These are phyloP conservation scores for Phrynocephalus forsythii DNA, from an alignment of 2,797 vertebrate species.

Conservation along the genomic window DNA sequence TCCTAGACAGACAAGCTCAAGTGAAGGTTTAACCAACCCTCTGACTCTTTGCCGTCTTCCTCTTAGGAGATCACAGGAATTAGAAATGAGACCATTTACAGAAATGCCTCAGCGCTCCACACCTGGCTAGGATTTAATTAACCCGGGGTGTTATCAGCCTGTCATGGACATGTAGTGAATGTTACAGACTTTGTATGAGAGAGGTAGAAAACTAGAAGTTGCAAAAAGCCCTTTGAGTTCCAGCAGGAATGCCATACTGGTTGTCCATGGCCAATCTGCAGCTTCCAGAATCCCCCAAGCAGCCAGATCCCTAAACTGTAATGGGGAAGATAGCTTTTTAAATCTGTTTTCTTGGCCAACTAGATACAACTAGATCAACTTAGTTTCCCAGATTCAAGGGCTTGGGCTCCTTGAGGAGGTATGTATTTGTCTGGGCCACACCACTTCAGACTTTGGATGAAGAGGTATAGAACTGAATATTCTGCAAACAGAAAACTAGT, in stretches of 20 bases:
- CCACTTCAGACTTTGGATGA: not conserved
- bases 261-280: not conserved
- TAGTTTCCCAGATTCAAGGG: not conserved
- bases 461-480: not conserved
- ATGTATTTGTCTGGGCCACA: not conserved
- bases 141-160: not conserved
- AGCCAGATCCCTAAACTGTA: not conserved
- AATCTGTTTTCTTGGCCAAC: not conserved
- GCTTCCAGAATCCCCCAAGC: not conserved
- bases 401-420: not conserved
- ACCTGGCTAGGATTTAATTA: slow-evolving; percentile 10
- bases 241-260: not conserved
- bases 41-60: not conserved
- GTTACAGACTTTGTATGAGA: not conserved
- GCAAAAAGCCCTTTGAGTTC: not conserved
- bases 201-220: not conserved
- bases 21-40: not conserved
- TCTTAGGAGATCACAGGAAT: not conserved
- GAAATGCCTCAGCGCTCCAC: not conserved
- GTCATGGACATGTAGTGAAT: not conserved
- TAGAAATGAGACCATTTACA: not conserved
- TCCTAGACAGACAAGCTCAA: not conserved
- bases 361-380: no score
- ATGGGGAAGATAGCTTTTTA: not conserved
- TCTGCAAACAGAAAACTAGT: not conserved